Evolutionary conservation across 2,888 invertebrate species (phyloP), one percentile per base, ranked within the genome.

Genomic region (Brachypterus glaber): DNA sequence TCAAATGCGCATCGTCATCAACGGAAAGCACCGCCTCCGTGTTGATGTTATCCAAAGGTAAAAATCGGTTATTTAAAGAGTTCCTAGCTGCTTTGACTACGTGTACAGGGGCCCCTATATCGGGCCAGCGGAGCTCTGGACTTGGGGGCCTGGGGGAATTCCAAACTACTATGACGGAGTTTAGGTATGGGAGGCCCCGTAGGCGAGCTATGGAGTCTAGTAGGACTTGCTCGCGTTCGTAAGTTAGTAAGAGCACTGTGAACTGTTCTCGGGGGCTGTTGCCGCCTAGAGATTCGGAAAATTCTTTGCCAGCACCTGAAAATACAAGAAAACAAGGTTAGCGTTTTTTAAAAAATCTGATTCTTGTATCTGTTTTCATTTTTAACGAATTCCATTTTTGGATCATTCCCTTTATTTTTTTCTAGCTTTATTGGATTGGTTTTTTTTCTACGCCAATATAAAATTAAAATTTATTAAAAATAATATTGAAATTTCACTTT

Each of bases 121-220:
- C 88, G 1, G 91, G 89, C 95, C 96, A 96, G 39, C 85, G 73
- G 18, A 86, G 69, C 64, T 83, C 85, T 45, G 81, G 76, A 37
- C 83, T 67, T 0, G 91, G 92, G 1, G 83, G 76, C 48, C 81
- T 76, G 0, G 88, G 88, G 4, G 91, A 92, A 67, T 98, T 98
- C 98, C 98, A 99, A 1, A 98, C 89, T 0, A 98, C 91, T 4
- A 98, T 77, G 13, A 98, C 93, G 67, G 93, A 93, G 64, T 98
- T 93, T 42, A 99, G 72, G 68, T 97, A 95, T 0, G 98, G 97
- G 47, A 98, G 68, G 0, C 91, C 91, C 51, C 92, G 79, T 12
- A 98, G 70, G 17, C 93, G 72, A 5, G 90, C 85, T 37, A 98
- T 66, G 0, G 93, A 90, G 53, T 89, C 89, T 50, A 91, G 79